Base-by-base conservation (phyloP, 2,888 invertebrate species). In the Mechanitis mazaeus region DNA sequence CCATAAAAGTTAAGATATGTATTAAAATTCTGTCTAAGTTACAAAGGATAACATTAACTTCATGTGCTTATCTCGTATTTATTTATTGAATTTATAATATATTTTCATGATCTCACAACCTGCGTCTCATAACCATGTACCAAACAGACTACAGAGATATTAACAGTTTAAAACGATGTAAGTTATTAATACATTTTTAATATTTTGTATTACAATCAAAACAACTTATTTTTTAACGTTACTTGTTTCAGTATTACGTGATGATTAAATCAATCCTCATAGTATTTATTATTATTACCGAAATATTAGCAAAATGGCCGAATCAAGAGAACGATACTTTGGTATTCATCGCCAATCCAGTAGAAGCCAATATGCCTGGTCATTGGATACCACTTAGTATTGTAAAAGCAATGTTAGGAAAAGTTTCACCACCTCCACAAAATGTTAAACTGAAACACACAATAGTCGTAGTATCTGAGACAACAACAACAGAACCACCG, bases 341-440 rank as follows among this genome's bases (percentile, higher is more conserved):
- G 20, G 59, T 83, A 2, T 84, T 79, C 61, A 78, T 85, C n/a
- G 81, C 79, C 0, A 85, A 85, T 56, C 84, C 84, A 0, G 72
- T 84, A 1, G 84, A 84, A 69, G 76, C 84, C 0, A 70, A 78
- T 2, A 74, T 84, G 77, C 84, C 84, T 1, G 80, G 84, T 0
- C 84, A 85, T 59, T 85, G 84, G 83, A 71, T 85, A 46, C 84
- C 84, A 0, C 60, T 77, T 2, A 84, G 83, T 64, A 71, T 85
- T 3, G 64, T 84, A 4, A 85, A 83, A 67, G 67, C 70, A 1
- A 77, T 78, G n/a, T 67, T 80, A 3, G 71, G 69, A 42, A 72
- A 74, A 3, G 67, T 70, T 0, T 65, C n/a, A 31, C 50, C 71
- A 7, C 65, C 60, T 11, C 33, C 56, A 11, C 7, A 42, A 42